phyloP scores from a whole-genome alignment of 2,888 invertebrate genomes.

The Ochropacha duplaris region DNA sequence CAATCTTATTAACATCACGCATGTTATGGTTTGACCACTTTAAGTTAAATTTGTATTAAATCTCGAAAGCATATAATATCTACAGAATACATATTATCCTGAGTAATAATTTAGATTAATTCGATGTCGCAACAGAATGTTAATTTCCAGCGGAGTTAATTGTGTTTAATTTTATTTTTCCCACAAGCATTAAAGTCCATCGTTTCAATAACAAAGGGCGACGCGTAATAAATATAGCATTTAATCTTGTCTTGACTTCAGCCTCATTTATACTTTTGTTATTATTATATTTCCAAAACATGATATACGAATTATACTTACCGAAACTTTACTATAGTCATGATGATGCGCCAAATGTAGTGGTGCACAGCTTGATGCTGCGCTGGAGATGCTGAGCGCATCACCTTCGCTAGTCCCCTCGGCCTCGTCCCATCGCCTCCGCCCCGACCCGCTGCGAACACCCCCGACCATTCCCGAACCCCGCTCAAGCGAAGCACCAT shows the following conservation, averaged over 20 bases:
- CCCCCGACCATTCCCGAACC: conserved; percentile 65
- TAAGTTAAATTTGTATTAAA: background rate
- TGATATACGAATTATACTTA: conserved; percentile 42
- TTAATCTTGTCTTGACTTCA: conserved; percentile 19
- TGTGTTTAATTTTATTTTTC: conserved; percentile 50
- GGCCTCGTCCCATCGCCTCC: conserved; percentile 74
- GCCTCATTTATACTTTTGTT: background rate
- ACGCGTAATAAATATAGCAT: conserved; percentile 34
- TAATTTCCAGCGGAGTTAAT: conserved; percentile 35
- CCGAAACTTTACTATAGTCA: conserved; percentile 77
- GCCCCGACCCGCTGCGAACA: conserved; percentile 81
- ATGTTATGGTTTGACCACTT: background rate
- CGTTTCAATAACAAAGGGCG: conserved; percentile 26
- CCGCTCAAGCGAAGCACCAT: conserved; percentile 79
- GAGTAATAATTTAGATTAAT: conserved; percentile 2
- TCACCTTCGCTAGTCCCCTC: conserved; percentile 75
- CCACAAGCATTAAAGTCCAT: conserved; percentile 42
- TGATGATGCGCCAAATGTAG: conserved; percentile 70
- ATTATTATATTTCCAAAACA: too few relatives aligned
- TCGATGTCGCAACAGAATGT: conserved; percentile 27
- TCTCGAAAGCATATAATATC: background rate
- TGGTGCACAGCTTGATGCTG: conserved; percentile 75
- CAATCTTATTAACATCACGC: background rate
- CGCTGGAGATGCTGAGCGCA: conserved; percentile 75
- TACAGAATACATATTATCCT: background rate